Evolutionary conservation across 2,888 invertebrate species (phyloP).

Genomic region (Elegia similella): DNA sequence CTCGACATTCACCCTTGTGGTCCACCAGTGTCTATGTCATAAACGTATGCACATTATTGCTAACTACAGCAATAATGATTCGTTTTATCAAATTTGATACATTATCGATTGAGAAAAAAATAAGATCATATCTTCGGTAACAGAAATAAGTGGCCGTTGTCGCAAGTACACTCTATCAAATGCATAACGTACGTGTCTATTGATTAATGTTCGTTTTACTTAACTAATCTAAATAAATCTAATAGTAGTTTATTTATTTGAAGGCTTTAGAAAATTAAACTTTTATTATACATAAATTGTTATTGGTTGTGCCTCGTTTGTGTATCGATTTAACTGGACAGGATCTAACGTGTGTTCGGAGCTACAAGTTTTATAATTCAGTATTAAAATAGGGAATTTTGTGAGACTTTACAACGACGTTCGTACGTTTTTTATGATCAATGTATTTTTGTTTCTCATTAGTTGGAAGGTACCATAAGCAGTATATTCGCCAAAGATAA

Average conservation of each 20-base stretch:
- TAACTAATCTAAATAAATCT: too few species aligned
- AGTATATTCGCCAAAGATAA: conserved; percentile 81
- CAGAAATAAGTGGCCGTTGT: too few species aligned
- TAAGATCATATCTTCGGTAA: too few species aligned
- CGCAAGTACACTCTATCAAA: background rate
- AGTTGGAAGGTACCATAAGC: conserved; percentile 66
- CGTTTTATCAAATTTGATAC: too few species aligned
- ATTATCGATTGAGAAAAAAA: too few species aligned
- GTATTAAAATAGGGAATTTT: conserved; percentile 72
- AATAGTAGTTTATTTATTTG: too few species aligned
- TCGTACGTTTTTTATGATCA: conserved; percentile 57
- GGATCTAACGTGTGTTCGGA: conserved; percentile 24
- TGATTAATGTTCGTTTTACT: too few species aligned
- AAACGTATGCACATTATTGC: too few species aligned
- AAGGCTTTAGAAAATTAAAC: too few species aligned
- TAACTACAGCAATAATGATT: too few species aligned
- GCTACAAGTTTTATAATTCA: conserved; percentile 60
- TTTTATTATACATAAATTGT: background rate
- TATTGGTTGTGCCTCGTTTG: background rate
- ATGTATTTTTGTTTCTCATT: conserved; percentile 41
- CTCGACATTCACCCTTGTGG: background rate
- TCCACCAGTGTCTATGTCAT: too few species aligned
- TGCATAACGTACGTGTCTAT: background rate
- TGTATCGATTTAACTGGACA: background rate
- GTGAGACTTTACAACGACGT: conserved; percentile 78